Evolutionary conservation across 2,797 vertebrate species (phyloP).

Genomic region (Philypnodon macrostomus): DNA sequence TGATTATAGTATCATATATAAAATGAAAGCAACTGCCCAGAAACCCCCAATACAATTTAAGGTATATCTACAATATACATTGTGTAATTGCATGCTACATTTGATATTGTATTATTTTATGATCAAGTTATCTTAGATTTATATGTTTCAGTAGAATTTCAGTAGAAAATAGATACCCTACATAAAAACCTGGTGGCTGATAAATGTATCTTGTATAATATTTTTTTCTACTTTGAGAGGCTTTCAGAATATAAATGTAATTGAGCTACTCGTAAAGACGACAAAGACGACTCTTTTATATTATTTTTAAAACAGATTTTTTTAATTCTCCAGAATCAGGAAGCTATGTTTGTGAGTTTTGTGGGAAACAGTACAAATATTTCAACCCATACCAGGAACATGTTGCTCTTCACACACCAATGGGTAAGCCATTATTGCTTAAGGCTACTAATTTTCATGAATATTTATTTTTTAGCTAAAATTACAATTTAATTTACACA

Average conservation of each 20-base stretch:
- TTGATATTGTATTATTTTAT: no score
- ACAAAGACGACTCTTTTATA: no score
- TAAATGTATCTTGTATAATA: no score
- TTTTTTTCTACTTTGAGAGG: conserved; percentile 44
- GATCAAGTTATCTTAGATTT: no score
- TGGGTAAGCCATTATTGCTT: conserved; percentile 81
- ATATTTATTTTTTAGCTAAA: neutral
- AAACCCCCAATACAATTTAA: no score
- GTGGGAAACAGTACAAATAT: conserved; percentile 99
- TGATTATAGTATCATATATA: no score
- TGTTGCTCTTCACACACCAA: conserved; percentile 92
- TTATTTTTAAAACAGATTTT: conserved; percentile 5
- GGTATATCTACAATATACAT: no score
- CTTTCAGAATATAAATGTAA: conserved; percentile 58
- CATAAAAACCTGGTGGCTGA: no score
- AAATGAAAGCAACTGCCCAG: no score
- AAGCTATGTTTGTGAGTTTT: conserved; percentile 96
- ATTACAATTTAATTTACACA: neutral
- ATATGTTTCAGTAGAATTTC: no score
- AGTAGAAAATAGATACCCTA: no score
- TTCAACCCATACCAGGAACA: conserved; percentile 99
- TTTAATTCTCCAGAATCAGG: conserved; percentile 85
- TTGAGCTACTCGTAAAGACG: neutral
- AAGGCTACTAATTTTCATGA: conserved; percentile 1
- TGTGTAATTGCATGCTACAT: no score